phyloP scores from a whole-genome alignment of 2,888 invertebrate species.

The Aphidoletes aphidimyza region DNA sequence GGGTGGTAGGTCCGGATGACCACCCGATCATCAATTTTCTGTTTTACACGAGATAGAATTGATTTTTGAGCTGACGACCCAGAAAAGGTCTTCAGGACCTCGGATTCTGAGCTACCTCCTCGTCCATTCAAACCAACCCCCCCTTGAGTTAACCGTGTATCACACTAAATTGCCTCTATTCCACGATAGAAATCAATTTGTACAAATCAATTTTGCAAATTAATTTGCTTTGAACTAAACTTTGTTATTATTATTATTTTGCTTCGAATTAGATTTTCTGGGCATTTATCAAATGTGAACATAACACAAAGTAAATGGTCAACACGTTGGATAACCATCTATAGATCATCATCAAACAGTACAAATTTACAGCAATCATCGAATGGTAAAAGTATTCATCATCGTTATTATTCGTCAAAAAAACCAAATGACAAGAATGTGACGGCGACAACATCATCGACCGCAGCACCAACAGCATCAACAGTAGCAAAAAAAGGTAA shows the following conservation, averaged over 20 bases:
- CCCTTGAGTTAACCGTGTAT: too few species aligned
- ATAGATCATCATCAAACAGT: conserved; percentile 12
- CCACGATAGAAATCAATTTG: too few species aligned
- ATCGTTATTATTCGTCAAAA: conserved; percentile 21
- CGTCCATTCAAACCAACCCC: too few species aligned
- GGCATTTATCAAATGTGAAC: background rate
- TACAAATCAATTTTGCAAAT: too few species aligned
- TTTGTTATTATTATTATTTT: background rate
- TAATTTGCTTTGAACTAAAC: background rate
- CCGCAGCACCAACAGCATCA: conserved; percentile 15
- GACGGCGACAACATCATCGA: background rate
- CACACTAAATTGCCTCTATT: too few species aligned
- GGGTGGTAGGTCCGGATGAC: too few species aligned
- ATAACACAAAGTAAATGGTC: conserved; percentile 32
- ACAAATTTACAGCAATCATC: background rate
- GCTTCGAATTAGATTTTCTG: background rate
- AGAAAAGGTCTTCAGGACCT: too few species aligned
- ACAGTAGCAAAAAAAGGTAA: conserved; percentile 59
- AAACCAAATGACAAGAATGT: background rate
- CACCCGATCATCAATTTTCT: too few species aligned
- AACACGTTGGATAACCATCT: conserved; percentile 29
- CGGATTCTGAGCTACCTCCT: too few species aligned
- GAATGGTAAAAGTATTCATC: background rate
- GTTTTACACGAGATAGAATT: too few species aligned
- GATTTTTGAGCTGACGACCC: too few species aligned